Conservation (phyloP, 1,140 invertebrate species). For the Pinna nobilis region DNA sequence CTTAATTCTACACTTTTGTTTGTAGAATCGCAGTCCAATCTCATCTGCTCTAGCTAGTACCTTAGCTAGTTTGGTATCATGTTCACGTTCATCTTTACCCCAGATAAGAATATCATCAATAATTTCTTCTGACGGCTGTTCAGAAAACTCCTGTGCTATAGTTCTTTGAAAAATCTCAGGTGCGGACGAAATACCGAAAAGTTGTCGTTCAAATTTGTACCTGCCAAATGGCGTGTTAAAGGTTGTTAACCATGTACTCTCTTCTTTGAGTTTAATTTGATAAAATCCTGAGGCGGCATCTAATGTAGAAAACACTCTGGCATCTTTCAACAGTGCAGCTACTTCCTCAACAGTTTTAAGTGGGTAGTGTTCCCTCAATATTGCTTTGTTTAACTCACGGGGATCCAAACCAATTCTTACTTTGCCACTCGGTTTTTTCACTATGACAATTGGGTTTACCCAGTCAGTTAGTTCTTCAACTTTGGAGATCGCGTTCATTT, state of each 20-base stretch:
- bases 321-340: conserved; percentile 6
- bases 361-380: conserved; percentile 62
- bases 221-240: conserved; percentile 75
- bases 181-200: conserved; percentile 67
- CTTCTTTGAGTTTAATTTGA: conserved; percentile 69
- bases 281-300: conserved; percentile 57
- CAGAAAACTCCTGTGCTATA: conserved; percentile 12
- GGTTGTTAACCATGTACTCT: conserved; percentile 67
- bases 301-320: conserved; percentile 32
- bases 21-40: conserved; percentile 10
- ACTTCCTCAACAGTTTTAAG: conserved; percentile 41
- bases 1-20: conserved; percentile 19
- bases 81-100: conserved; percentile 32
- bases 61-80: conserved; percentile 34
- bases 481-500: background rate
- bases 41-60: conserved; percentile 37
- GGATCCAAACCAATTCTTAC: conserved; percentile 77
- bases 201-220: conserved; percentile 66
- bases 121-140: conserved; percentile 38
- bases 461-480: conserved; percentile 30
- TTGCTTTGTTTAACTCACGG: conserved; percentile 74
- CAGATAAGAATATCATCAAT: conserved; percentile 49
- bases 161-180: conserved; percentile 42
- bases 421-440: conserved; percentile 50
- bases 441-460: conserved; percentile 38